Evolutionary conservation across 2,113 vertebrate species (phyloP), one percentile per base, ranked within the genome.

Genomic region (Parus major): DNA sequence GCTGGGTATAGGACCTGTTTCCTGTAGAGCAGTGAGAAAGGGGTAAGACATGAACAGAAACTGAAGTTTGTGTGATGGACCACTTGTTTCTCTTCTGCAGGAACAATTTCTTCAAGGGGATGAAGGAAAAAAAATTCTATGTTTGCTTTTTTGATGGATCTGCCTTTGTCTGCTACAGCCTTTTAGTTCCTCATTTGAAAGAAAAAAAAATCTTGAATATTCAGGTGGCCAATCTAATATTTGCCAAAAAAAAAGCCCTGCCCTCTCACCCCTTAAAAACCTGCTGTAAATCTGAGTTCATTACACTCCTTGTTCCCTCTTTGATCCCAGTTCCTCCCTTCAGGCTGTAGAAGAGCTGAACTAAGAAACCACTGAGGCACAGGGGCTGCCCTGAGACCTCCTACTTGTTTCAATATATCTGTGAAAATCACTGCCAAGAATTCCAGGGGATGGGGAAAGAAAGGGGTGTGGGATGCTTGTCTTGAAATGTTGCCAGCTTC

Each of bases 241-340:
- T 60, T 80, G 19, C 31, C 3, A 57, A 10, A 5, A 8, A 8
- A 5, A 2, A 2, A 42, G 6, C 2, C 8, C 11, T 33, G 8
- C 8, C 4, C 9, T 39, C 23, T 69, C 4, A 15, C 19, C 8
- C 1, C 22, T 44, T 65, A 27, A 52, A 77, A 49, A 36, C 11
- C 19, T 50, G 15, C 5, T 41, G 5, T 46, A 77, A 86, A 46
- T 53, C 28, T 60, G 22, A 49, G 27, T 12, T 56, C 10, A 5
- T 31, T 29, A 9, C 12, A 21, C 3, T 2, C 39, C 11, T 61
- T 53, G 11, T 36, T 84, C 23, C 15, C 2, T 73, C 13, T 15
- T 22, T 49, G 8, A 41, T 44, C 17, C 27, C 8, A 13, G 9
- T 33, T 81, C 5, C 5, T 18, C 3, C 13, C 4, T 7, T 7